Base-by-base conservation (phyloP, 2,888 invertebrate species). In the Xestia xanthographa region DNA sequence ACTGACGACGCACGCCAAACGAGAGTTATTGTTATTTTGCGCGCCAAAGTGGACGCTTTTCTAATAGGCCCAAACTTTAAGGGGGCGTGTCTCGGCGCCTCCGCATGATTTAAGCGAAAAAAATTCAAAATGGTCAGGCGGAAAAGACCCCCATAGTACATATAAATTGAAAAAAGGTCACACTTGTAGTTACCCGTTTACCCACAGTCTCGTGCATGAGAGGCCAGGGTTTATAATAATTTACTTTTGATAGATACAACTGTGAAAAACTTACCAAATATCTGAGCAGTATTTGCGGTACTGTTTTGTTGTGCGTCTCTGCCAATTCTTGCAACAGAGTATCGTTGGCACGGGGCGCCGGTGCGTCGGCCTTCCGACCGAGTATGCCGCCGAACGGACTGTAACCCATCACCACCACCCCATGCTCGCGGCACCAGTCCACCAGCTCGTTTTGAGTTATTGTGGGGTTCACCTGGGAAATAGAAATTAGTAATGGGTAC, bases 381-480 rank as follows among this genome's bases (percentile, higher is more conserved):
- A 96, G 91, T 66, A 95, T 91, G 0, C 90, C 93, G 0, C 98
- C 98, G 70, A 98, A 96, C 0, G 98, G 98, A 84, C 97, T 97
- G 92, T 98, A 98, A 0, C 96, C 98, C 92, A 97, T 98, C 83
- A 99, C 92, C 12, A 97, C 94, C 43, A 99, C 97, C 14, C 95
- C 97, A 62, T 97, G 97, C n/a, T 97, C 94, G 62, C 97, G 97
- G 91, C 98, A 98, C 92, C 98, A 98, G 45, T 97, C 95, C 9
- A 97, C 97, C 77, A 98, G 91, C 88, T 98, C 97, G 70, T 97
- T 97, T 90, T 98, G 98, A 83, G 97, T 97, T 82, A 98, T 95
- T 76, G 98, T 97, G 11, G 98, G 98, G 89, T 98, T 98, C 0
- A 98, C 98, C 93, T 98, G 97, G 3, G n/a, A n/a, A 63, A 41